phyloP scores from a whole-genome alignment of 1,140 invertebrate genomes.

The Chironomus striatipennis region DNA sequence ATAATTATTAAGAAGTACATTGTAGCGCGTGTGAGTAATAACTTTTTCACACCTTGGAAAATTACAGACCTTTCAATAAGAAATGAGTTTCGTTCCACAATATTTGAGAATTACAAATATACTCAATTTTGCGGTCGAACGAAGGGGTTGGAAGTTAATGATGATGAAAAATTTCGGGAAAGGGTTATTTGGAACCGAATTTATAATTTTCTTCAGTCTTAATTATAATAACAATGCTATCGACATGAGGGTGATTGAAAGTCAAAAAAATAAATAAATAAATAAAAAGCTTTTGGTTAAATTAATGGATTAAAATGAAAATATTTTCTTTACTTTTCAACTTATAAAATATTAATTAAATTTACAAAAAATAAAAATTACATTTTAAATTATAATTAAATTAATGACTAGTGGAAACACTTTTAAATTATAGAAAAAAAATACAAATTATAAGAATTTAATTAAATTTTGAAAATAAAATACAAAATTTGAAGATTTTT shows the following conservation, averaged over 20 bases:
- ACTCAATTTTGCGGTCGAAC: neutral
- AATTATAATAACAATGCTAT: neutral
- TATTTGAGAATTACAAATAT: neutral
- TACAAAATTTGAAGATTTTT: too few species aligned
- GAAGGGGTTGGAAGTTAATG: neutral
- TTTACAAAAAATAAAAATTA: too few species aligned
- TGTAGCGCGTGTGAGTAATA: constrained; percentile 18
- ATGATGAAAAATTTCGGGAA: neutral
- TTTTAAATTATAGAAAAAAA: too few species aligned
- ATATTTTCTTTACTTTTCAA: neutral
- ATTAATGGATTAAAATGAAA: neutral
- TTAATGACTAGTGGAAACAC: too few species aligned
- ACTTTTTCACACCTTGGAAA: constrained; percentile 18
- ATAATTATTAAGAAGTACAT: neutral
- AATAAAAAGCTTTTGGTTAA: neutral
- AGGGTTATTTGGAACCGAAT: neutral
- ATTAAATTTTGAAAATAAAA: too few species aligned
- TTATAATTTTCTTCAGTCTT: neutral
- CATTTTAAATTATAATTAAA: too few species aligned
- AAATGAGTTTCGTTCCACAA: neutral
- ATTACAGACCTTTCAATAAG: constrained; percentile 10
- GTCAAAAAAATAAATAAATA: neutral
- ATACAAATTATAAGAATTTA: too few species aligned
- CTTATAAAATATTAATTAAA: neutral
- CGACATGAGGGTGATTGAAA: constrained; percentile 1